Conservation (phyloP, 2,888 invertebrate species). For the Pherbina coryleti region DNA sequence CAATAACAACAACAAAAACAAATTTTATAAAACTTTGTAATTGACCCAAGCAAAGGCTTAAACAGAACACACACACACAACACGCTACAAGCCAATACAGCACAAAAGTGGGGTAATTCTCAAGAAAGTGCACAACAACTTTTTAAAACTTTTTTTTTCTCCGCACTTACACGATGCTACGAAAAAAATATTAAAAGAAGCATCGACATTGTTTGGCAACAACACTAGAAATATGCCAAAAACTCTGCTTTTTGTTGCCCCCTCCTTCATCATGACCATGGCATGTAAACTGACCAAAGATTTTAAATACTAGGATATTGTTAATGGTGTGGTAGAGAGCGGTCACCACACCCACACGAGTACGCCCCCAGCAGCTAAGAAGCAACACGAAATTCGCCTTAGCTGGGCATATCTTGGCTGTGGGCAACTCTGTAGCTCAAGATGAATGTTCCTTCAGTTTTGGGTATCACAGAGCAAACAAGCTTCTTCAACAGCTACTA, state of each 20-base stretch:
- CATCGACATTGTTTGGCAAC: constrained; percentile 10
- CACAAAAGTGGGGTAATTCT: neutral
- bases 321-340: neutral
- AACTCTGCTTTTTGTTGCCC: neutral
- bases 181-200: neutral
- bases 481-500: neutral
- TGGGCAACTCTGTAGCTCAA: neutral
- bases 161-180: neutral
- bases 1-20: neutral
- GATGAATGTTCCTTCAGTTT: constrained; percentile 3
- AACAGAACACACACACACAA: constrained; percentile 16
- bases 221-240: constrained; percentile 11
- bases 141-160: neutral
- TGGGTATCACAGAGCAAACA: constrained; percentile 10
- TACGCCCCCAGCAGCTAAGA: neutral
- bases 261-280: neutral
- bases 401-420: no score
- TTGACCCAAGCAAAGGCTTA: constrained; percentile 34
- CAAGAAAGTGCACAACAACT: constrained; percentile 11
- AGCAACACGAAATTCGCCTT: constrained; percentile 6
- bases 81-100: neutral
- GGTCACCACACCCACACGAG: constrained; percentile 3
- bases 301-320: neutral
- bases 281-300: constrained; percentile 19
- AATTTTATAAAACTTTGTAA: constrained; percentile 24